Evolutionary conservation across 2,113 vertebrate genomes (phyloP).

Genomic region (Seriola aureovittata): DNA sequence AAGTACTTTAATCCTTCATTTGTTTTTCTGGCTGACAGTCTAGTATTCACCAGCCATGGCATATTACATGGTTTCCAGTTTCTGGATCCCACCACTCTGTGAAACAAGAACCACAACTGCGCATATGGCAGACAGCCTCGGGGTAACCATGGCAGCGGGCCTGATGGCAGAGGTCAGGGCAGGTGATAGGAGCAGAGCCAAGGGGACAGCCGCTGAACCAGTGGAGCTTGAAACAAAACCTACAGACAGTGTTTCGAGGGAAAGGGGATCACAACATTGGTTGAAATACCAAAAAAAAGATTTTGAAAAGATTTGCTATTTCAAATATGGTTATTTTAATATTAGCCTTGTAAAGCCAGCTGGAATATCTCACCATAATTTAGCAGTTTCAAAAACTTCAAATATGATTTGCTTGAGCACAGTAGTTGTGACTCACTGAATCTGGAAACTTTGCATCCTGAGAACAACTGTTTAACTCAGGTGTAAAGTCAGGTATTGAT

Average conservation of each 20-base stretch:
- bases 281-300: not conserved
- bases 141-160: constrained; percentile 60
- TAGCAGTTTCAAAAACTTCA: not conserved
- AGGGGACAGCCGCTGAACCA: constrained; percentile 75
- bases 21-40: constrained; percentile 8
- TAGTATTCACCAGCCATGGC: constrained; percentile 62
- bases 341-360: not conserved
- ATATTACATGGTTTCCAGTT: constrained; percentile 65
- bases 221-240: constrained; percentile 75
- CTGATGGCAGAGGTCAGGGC: constrained; percentile 68
- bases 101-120: constrained; percentile 72
- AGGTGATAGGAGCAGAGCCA: constrained; percentile 66
- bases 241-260: constrained; percentile 18
- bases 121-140: constrained; percentile 58
- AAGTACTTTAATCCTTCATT: not conserved
- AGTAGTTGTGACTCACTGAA: not conserved
- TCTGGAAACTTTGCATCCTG: not conserved
- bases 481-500: not conserved
- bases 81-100: constrained; percentile 67
- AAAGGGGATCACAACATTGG: constrained; percentile 14
- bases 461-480: not conserved
- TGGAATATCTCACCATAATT: not conserved
- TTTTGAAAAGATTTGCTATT: not conserved
- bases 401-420: not conserved
- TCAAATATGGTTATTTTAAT: not conserved